Percentiles rank a stretch among this genome's conserved stretches.
Evolutionary conservation across 2,797 vertebrate genomes (phyloP).

Genomic region (Sarcoramphus papa): DNA sequence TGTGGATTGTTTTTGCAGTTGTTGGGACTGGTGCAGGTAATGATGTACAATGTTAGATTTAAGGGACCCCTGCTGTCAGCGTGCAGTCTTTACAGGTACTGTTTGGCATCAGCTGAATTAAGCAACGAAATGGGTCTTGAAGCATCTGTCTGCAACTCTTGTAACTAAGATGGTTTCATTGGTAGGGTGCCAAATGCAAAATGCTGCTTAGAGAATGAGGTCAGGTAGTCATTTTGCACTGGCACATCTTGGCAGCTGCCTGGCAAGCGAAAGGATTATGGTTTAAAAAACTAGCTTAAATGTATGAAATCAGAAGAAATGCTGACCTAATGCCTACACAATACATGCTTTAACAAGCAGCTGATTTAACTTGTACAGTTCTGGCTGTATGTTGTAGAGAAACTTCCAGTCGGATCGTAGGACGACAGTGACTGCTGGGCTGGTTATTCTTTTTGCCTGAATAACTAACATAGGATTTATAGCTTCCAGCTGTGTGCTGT

Average conservation of each 20-base stretch:
- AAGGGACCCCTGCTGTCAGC: neutral
- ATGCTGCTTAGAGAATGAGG: neutral
- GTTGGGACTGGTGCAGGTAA: neutral
- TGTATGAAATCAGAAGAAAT: neutral
- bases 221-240: neutral
- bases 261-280: neutral
- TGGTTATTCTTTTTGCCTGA: neutral
- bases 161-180: fast-evolving
- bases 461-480: neutral
- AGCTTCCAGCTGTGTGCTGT: neutral
- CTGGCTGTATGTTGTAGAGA: neutral
- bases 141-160: neutral
- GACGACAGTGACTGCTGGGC: neutral
- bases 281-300: neutral
- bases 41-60: neutral
- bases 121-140: neutral
- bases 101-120: neutral
- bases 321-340: neutral
- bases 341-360: neutral
- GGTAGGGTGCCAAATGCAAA: neutral
- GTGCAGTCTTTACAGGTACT: neutral
- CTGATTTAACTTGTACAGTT: neutral
- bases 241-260: neutral
- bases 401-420: neutral
- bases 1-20: neutral